These are phyloP conservation scores for Pteronotus mesoamericanus DNA, from an alignment of 2,797 vertebrate genomes.

Conservation along the genomic window DNA sequence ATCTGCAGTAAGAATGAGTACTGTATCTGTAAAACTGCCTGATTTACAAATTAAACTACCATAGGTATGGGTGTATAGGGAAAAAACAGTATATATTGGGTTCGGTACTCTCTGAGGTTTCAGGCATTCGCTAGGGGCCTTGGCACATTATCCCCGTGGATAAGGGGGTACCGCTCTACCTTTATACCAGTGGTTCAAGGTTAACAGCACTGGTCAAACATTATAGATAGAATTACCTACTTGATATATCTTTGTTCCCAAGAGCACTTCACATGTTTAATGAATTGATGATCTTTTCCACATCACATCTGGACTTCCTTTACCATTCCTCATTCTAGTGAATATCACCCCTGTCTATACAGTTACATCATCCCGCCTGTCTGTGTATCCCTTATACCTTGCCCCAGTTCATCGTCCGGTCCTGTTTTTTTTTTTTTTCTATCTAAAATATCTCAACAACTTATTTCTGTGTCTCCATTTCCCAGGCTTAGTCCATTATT, in stretches of 20 bases:
- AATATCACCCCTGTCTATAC: background rate
- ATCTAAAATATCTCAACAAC: background rate
- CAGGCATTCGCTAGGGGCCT: background rate
- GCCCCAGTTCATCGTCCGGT: background rate
- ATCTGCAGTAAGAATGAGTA: background rate
- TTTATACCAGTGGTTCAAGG: background rate
- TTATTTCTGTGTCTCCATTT: background rate
- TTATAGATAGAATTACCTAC: background rate
- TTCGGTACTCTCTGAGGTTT: background rate
- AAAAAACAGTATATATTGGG: background rate
- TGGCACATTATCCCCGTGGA: background rate
- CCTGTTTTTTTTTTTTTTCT: background rate
- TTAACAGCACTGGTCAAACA: background rate
- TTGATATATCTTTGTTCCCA: background rate
- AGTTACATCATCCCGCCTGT: background rate
- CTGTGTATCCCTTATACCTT: background rate
- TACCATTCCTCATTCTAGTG: background rate
- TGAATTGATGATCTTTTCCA: background rate
- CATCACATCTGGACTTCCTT: background rate
- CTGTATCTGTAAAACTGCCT: background rate
- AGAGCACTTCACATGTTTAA: background rate
- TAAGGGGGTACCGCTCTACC: background rate
- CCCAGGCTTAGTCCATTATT: background rate
- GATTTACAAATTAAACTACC: background rate
- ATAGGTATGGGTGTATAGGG: background rate